Evolutionary conservation across 2,888 invertebrate species (phyloP).

Genomic region (Flexamia atlantica): DNA sequence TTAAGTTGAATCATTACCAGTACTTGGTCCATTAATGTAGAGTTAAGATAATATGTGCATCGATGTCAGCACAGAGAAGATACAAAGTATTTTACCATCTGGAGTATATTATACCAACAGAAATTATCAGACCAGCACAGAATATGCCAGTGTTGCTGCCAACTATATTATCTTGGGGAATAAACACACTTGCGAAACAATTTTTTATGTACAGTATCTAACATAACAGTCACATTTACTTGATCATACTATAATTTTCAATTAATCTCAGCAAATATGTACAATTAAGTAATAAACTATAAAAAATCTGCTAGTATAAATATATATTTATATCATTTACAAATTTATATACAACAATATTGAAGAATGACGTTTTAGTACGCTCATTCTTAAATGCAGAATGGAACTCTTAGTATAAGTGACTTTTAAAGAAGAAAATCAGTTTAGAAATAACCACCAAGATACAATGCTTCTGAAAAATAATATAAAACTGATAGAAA

Average conservation of each 20-base stretch:
- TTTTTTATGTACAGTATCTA: background rate
- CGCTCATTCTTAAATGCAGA: constrained; percentile 27
- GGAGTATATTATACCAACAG: too few relatives aligned
- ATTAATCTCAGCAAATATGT: background rate
- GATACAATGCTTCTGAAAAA: too few relatives aligned
- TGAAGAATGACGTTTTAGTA: background rate
- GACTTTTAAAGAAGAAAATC: too few relatives aligned
- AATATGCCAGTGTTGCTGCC: too few relatives aligned
- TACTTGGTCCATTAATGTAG: too few relatives aligned
- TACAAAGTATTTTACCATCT: too few relatives aligned
- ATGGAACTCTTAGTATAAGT: constrained; percentile 8
- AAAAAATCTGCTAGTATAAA: constrained; percentile 32
- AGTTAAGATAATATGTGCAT: too few relatives aligned
- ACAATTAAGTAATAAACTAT: constrained; percentile 3
- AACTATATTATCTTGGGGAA: background rate
- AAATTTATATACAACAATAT: constrained; percentile 18
- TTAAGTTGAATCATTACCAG: too few relatives aligned
- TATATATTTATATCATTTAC: constrained; percentile 4
- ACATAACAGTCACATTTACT: background rate
- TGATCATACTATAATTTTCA: background rate
- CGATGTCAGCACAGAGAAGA: too few relatives aligned
- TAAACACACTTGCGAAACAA: background rate
- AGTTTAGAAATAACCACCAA: too few relatives aligned
- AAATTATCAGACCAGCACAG: background rate
- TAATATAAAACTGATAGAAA: too few relatives aligned